These are phyloP conservation scores for Allygus modestus DNA, from an alignment of 2,888 invertebrate species.

Conservation along the genomic window DNA sequence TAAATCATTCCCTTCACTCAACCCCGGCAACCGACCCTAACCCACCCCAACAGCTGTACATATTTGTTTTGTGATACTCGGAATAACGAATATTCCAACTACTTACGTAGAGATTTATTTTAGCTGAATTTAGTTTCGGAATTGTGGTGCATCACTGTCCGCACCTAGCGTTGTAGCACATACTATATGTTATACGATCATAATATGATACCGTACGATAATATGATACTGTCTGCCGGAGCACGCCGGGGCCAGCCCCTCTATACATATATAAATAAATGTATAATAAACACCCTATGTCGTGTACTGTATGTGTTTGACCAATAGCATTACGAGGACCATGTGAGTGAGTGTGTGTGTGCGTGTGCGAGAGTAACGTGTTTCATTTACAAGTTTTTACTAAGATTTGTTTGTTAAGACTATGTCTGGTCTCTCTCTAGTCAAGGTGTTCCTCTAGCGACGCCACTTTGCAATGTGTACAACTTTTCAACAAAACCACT, in stretches of 20 bases:
- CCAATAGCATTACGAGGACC: conserved; percentile 59
- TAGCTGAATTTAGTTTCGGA: conserved; percentile 53
- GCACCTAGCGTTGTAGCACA: conserved; percentile 52
- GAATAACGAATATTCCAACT: conserved; percentile 59
- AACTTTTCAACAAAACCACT: conserved; percentile 62
- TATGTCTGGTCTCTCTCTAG: conserved; percentile 59
- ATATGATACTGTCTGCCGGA: conserved; percentile 30
- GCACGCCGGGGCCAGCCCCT: conserved; percentile 19
- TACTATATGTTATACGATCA: conserved; percentile 56
- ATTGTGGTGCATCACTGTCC: conserved; percentile 50
- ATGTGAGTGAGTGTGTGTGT: conserved; percentile 55
- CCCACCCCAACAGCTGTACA: conserved; percentile 55
- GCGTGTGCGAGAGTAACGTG: conserved; percentile 36
- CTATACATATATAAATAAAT: conserved; percentile 59
- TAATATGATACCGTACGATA: conserved; percentile 33
- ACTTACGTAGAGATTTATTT: conserved; percentile 59
- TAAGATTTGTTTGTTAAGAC: conserved; percentile 62
- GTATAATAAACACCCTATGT: conserved; percentile 61
- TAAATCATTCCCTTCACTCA: too few relatives aligned
- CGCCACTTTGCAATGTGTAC: conserved; percentile 58
- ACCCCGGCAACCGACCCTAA: conserved; percentile 3
- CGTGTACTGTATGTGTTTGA: conserved; percentile 60
- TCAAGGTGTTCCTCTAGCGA: conserved; percentile 61
- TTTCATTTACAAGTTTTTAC: conserved; percentile 61
- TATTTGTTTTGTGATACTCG: conserved; percentile 63